These are phyloP conservation scores for Nephrotoma appendiculata DNA, from an alignment of 2,888 invertebrate genomes.

Conservation along the genomic window DNA sequence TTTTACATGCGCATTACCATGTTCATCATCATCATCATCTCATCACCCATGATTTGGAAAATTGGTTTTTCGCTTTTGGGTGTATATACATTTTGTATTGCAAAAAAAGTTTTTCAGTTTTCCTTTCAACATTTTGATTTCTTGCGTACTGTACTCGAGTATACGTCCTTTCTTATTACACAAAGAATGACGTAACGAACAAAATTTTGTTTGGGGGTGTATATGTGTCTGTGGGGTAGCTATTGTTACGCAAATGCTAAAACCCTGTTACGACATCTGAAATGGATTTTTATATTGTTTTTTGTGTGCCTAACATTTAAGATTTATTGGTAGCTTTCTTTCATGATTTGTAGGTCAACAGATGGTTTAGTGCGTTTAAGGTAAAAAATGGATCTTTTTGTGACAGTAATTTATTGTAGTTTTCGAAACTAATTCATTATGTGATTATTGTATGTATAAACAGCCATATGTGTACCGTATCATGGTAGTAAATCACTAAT, in stretches of 20 bases:
- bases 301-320: not conserved
- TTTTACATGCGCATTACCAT: not conserved
- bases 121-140: not conserved
- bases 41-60: not conserved
- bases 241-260: not conserved
- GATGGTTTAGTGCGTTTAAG: not conserved
- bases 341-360: not conserved
- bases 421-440: not conserved
- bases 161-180: not conserved
- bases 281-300: not conserved
- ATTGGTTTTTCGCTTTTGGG: not conserved
- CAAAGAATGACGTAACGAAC: not conserved
- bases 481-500: not conserved
- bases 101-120: not conserved
- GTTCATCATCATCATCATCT: not conserved
- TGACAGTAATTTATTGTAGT: not conserved
- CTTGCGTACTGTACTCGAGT: not conserved
- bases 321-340: not conserved
- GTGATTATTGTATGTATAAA: not conserved
- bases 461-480: not conserved
- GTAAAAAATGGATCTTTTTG: not conserved
- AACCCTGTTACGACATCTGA: not conserved
- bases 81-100: not conserved
- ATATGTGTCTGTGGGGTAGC: too few species aligned
- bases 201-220: too few species aligned